These are phyloP conservation scores for Fissipunctia ypsillon DNA, from an alignment of 2,888 invertebrate species.

Conservation along the genomic window DNA sequence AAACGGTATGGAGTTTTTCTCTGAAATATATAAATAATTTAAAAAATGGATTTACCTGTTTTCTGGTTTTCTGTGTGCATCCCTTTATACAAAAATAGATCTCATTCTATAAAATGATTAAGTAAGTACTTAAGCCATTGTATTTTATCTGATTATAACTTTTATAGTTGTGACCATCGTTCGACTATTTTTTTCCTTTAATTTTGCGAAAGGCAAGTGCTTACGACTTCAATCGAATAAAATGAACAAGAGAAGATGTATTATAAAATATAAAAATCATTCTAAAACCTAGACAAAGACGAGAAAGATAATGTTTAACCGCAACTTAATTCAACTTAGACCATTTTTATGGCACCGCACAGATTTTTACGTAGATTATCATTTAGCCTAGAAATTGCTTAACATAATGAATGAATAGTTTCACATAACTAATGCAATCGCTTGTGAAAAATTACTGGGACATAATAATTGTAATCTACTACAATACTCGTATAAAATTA, in stretches of 20 bases:
- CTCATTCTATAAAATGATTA: not conserved
- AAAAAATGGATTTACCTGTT: not conserved
- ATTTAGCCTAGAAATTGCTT: constrained; percentile 6
- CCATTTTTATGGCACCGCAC: not conserved
- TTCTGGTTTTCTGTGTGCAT: not conserved
- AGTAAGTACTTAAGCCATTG: not conserved
- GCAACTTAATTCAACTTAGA: not conserved
- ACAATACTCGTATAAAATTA: not conserved
- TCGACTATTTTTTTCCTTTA: not conserved
- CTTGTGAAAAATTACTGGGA: constrained; percentile 28
- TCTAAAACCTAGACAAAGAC: constrained; percentile 5
- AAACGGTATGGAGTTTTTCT: no score
- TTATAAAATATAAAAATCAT: not conserved
- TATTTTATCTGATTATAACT: not conserved
- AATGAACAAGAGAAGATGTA: not conserved
- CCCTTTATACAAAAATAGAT: no score
- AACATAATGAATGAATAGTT: constrained; percentile 12
- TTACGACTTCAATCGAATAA: not conserved
- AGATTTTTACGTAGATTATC: constrained; percentile 18
- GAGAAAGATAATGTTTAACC: not conserved
- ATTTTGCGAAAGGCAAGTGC: not conserved
- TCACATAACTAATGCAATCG: constrained; percentile 15
- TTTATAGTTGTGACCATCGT: no score
- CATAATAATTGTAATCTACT: constrained; percentile 2
- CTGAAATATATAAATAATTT: no score